A percentile compares a stretch with the other conserved stretches of the same genome.
Evolutionary conservation across 2,888 invertebrate species (phyloP).

Genomic region (Callyntrura sp.): DNA sequence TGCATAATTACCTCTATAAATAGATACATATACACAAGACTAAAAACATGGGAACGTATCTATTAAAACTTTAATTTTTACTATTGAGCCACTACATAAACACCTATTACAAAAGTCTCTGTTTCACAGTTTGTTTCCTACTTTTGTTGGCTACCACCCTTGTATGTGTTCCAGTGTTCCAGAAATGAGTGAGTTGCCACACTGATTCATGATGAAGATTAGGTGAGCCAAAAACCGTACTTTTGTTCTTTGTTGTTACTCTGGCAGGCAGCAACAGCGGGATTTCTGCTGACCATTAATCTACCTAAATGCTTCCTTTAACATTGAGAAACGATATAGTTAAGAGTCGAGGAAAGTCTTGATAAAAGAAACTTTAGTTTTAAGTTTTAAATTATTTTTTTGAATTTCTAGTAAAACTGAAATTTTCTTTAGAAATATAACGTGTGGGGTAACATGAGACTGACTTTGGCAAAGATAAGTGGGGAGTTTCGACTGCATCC

Average conservation of each 20-base stretch:
- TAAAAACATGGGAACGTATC: no score
- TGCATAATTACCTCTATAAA: no score
- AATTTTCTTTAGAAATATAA: not conserved
- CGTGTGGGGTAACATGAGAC: slow-evolving; percentile 55
- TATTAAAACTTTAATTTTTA: slow-evolving; percentile 28
- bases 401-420: not conserved
- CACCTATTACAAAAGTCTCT: no score
- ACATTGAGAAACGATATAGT: not conserved
- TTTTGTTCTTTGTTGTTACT: slow-evolving; percentile 40
- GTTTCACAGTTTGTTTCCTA: slow-evolving; percentile 15
- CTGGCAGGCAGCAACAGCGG: not conserved
- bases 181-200: not conserved
- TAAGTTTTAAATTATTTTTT: slow-evolving; percentile 2
- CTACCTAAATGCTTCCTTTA: slow-evolving; percentile 45
- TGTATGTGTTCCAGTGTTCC: slow-evolving; percentile 52
- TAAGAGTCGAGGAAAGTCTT: slow-evolving; percentile 1
- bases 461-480: slow-evolving; percentile 36
- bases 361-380: not conserved
- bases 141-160: not conserved
- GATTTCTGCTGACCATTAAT: slow-evolving; percentile 1
- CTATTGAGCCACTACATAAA: not conserved
- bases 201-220: slow-evolving; percentile 58
- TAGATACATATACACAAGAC: no score
- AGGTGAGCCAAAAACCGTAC: not conserved
- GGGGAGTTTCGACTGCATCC: not conserved